Conservation (phyloP, 2,888 invertebrate species). For the Candidula unifasciata region DNA sequence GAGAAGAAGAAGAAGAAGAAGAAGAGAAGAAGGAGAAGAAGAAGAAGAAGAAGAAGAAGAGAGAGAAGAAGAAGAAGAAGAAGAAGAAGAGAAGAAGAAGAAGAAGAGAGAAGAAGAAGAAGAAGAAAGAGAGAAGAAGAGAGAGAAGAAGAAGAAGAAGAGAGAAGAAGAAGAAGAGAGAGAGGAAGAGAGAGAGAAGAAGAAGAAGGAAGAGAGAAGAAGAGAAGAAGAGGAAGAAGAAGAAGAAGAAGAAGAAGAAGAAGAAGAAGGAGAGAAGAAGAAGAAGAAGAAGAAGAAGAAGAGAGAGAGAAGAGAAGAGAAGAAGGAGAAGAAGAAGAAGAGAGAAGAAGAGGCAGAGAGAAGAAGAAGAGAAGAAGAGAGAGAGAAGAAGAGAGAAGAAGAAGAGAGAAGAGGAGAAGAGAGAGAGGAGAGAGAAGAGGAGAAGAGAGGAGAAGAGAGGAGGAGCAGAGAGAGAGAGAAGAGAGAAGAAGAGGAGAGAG, state of each 20-base stretch:
- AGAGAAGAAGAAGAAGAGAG: no score
- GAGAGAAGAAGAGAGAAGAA: neutral
- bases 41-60: neutral
- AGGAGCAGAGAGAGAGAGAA: slow-evolving; percentile 1
- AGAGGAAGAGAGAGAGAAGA: neutral
- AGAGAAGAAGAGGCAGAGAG: neutral
- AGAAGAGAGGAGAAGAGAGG: slow-evolving; percentile 27
- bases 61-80: neutral
- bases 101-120: neutral
- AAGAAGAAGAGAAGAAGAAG: neutral
- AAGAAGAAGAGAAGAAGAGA: neutral
- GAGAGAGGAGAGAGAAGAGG: slow-evolving; percentile 30
- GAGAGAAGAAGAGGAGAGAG: neutral
- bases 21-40: neutral
- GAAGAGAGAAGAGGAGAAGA: slow-evolving; percentile 2
- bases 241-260: neutral
- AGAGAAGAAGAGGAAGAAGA: neutral
- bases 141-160: neutral
- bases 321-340: neutral
- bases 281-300: neutral
- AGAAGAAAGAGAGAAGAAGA: neutral
- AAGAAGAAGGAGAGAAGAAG: neutral
- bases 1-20: neutral
- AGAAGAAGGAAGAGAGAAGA: neutral
- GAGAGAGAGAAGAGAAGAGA: neutral